Conservation (phyloP, 2,888 invertebrate species). For the Synanthedon andrenaeformis region DNA sequence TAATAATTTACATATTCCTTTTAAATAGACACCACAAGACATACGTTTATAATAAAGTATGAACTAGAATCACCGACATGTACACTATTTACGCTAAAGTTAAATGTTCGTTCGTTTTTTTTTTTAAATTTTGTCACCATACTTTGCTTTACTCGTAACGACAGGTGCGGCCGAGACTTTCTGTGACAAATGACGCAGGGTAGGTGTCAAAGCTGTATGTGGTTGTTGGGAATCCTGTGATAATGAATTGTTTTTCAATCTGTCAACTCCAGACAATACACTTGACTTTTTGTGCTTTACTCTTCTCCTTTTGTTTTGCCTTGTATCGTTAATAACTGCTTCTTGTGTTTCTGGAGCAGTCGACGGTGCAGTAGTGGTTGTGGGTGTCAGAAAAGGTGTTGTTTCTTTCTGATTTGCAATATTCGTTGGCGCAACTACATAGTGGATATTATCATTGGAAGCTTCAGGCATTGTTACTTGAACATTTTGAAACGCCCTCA, state of each 20-base stretch:
- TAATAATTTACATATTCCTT: too few species aligned
- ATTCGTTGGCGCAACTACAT: slow-evolving; percentile 36
- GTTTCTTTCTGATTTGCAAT: background rate
- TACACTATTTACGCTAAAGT: slow-evolving; percentile 14
- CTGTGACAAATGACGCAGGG: background rate
- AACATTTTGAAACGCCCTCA: slow-evolving; percentile 38
- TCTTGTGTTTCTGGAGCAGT: background rate
- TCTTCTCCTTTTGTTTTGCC: slow-evolving; percentile 3
- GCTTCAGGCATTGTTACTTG: slow-evolving; percentile 39
- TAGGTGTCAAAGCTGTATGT: background rate
- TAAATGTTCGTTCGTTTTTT: slow-evolving; percentile 5
- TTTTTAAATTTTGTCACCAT: slow-evolving; percentile 56
- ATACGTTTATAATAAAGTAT: slow-evolving; percentile 16
- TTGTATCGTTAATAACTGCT: background rate
- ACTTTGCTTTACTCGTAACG: slow-evolving; percentile 38
- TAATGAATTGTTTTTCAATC: slow-evolving; percentile 3
- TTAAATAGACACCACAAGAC: too few species aligned
- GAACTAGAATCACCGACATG: slow-evolving; percentile 30
- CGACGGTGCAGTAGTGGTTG: background rate
- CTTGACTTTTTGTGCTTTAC: slow-evolving; percentile 3
- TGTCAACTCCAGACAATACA: background rate
- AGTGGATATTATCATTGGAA: slow-evolving; percentile 50
- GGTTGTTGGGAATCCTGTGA: slow-evolving; percentile 6
- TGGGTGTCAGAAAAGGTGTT: background rate
- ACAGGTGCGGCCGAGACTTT: slow-evolving; percentile 15